Evolutionary conservation across 1,140 invertebrate genomes (phyloP).

Genomic region (Psix sp.): DNA sequence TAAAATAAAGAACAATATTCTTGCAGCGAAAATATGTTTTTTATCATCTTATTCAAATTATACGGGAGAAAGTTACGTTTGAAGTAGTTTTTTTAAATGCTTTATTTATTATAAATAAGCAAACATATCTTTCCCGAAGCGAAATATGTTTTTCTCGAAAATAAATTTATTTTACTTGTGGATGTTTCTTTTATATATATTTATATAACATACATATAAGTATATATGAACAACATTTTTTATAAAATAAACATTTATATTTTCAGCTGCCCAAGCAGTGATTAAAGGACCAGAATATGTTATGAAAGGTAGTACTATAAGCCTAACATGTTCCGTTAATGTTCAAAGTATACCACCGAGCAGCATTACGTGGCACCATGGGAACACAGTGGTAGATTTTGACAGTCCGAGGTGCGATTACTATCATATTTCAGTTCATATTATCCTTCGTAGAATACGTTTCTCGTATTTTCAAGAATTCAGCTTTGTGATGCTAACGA

Average conservation of each 20-base stretch:
- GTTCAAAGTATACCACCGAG: slow-evolving; percentile 89
- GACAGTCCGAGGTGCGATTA: slow-evolving; percentile 84
- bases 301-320: slow-evolving; percentile 93
- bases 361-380: slow-evolving; percentile 88
- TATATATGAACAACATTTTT: slow-evolving; percentile 13
- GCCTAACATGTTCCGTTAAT: slow-evolving; percentile 91
- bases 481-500: too few relatives aligned
- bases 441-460: slow-evolving; percentile 15
- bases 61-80: too few relatives aligned
- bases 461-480: neutral
- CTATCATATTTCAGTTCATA: slow-evolving; percentile 37
- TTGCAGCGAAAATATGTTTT: too few relatives aligned
- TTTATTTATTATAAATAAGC: too few relatives aligned
- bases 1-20: too few relatives aligned
- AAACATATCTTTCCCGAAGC: too few relatives aligned
- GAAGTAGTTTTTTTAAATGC: too few relatives aligned
- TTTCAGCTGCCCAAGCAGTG: slow-evolving; percentile 89
- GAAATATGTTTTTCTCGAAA: too few relatives aligned
- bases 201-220: too few relatives aligned
- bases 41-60: too few relatives aligned
- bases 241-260: slow-evolving; percentile 60
- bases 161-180: too few relatives aligned
- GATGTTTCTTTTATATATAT: slow-evolving; percentile 5
- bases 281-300: slow-evolving; percentile 91
- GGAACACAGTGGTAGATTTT: slow-evolving; percentile 87